phyloP scores from a whole-genome alignment of 1,140 invertebrate genomes.

The Brachionus manjavacas region DNA sequence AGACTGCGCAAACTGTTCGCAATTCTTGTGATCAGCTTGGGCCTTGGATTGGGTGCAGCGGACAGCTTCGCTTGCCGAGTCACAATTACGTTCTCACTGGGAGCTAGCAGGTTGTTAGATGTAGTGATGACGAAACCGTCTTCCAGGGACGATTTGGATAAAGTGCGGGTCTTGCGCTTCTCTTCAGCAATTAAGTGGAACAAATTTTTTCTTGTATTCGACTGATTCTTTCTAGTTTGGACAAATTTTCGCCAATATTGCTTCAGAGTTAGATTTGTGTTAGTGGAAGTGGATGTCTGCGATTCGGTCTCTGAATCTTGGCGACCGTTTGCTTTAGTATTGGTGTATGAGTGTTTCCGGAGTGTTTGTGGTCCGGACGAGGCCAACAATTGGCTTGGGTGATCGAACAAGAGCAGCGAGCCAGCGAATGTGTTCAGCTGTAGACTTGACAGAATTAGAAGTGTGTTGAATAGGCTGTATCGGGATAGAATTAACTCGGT shows the following conservation, averaged over 20 bases:
- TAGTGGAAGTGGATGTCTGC: constrained; percentile 1
- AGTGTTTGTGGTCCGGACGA: neutral
- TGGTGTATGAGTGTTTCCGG: neutral
- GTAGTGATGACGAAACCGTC: constrained; percentile 38
- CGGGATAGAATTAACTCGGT: neutral
- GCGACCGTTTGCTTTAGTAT: neutral
- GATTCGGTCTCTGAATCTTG: neutral
- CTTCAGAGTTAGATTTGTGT: constrained; percentile 13
- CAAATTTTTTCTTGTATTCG: constrained; percentile 33
- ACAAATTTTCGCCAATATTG: constrained; percentile 42
- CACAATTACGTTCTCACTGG: constrained; percentile 10
- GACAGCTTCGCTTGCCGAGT: neutral
- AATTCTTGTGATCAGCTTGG: neutral
- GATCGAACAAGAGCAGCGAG: neutral
- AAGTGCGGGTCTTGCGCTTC: constrained; percentile 30
- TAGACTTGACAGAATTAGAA: constrained; percentile 7
- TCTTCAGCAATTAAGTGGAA: constrained; percentile 40
- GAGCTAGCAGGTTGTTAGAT: constrained; percentile 27
- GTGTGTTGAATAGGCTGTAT: neutral
- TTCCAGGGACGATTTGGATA: constrained; percentile 35
- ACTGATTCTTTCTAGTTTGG: neutral
- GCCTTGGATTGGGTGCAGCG: neutral
- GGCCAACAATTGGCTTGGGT: neutral
- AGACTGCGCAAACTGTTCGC: constrained; percentile 22
- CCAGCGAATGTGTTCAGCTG: neutral